Base-by-base conservation (phyloP, 2,797 vertebrate genomes). In the Liasis olivaceus region DNA sequence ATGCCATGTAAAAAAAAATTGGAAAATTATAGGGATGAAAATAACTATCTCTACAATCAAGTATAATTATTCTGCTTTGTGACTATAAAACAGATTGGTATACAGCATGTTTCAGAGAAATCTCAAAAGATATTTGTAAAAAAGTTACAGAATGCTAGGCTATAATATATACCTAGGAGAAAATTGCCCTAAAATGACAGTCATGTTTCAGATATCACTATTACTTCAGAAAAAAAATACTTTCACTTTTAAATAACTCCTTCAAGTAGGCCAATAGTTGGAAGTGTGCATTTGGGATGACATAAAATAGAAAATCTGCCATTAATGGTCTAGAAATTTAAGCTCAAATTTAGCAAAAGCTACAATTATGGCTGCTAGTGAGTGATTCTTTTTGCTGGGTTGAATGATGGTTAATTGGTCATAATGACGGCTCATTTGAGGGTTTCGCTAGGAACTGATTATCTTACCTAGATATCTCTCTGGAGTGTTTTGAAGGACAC, bases 311-410 rank as follows among this genome's bases (percentile, higher is more conserved):
- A 88, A 36, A 58, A 92, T 62, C 92, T 87, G 11, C 87, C 84
- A 92, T 64, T 91, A 92, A 90, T 89, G 96, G 93, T 95, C 91
- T 90, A 42, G 91, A 89, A 60, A 22, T 0, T 89, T 88, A 95
- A 54, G 42, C 51, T 51, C 8, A 47, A 58, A 9, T 42, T 31
- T 28, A 92, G 56, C 20, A 88, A 56, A 88, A 64, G 69, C 42
- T 63, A 24, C 47, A 63, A 24, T 88, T 14, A 36, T 56, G 81
- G 42, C 20, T 91, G 42, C 42, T 64, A 11, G 9, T 1, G 13
- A 90, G 24, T 13, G 20, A 77, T 77, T 58, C 4, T 15, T 58
- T 36, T 59, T 89, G 54, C 36, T 60, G 81, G 54, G 13, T 81
- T 64, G 56, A 85, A 47, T 89, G 36, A 26, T 84, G 58, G 14